Evolutionary conservation across 2,113 vertebrate genomes (phyloP).

Genomic region (Rutilus rutilus): DNA sequence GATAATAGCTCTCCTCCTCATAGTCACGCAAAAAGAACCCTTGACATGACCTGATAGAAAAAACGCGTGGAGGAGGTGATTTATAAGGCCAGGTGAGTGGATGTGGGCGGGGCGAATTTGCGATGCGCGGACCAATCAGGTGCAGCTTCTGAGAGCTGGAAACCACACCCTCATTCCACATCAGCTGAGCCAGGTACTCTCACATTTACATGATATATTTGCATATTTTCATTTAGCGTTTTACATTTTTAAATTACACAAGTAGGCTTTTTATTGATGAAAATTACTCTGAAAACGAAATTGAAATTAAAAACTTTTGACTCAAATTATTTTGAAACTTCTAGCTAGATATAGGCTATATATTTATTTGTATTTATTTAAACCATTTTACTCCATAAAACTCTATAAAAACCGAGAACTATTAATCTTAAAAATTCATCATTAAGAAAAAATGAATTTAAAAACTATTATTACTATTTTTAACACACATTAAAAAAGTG

Average conservation of each 20-base stretch:
- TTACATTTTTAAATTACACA: background rate
- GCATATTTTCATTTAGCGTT: background rate
- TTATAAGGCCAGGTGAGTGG: conserved; percentile 50
- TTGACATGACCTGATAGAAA: background rate
- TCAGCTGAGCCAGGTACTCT: background rate
- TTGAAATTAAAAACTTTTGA: no score
- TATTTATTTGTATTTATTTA: no score
- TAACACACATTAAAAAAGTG: background rate
- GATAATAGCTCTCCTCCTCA: background rate
- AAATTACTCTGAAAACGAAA: background rate
- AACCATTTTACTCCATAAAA: no score
- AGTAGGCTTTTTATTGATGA: background rate
- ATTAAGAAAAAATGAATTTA: no score
- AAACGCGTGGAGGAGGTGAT: background rate
- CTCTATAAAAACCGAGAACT: background rate
- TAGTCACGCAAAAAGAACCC: background rate
- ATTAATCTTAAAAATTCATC: background rate
- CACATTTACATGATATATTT: background rate
- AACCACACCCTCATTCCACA: background rate
- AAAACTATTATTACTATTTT: no score
- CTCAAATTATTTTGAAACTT: no score
- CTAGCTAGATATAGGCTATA: no score
- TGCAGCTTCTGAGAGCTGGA: background rate
- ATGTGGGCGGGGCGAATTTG: conserved; percentile 39
- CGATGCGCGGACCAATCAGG: conserved; percentile 56